Conservation (phyloP, 2,797 vertebrate genomes). For the Ficedula albicollis region DNA sequence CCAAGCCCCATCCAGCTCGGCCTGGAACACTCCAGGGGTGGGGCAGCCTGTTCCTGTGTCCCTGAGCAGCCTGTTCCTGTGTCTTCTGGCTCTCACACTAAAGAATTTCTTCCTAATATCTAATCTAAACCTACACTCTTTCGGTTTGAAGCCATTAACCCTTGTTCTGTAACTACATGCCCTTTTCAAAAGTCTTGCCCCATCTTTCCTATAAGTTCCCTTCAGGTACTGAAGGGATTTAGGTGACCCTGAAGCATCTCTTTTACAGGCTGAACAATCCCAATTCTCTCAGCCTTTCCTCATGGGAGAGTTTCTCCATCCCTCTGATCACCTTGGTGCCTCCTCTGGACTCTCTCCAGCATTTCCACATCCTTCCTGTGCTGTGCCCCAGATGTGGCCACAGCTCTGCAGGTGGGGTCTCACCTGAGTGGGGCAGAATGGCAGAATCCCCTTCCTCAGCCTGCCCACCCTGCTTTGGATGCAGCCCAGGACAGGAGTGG, state of each 20-base stretch:
- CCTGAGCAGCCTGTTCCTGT: neutral
- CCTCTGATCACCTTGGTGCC: neutral
- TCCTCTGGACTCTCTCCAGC: neutral
- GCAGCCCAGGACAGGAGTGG: neutral
- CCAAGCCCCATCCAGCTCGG: neutral
- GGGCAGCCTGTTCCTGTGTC: neutral
- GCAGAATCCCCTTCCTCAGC: neutral
- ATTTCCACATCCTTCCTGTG: rapidly evolving
- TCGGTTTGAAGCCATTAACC: neutral
- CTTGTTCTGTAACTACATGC: neutral
- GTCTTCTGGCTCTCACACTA: neutral
- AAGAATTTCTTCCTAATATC: neutral
- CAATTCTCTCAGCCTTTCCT: neutral
- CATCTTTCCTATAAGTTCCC: neutral
- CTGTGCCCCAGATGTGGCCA: neutral
- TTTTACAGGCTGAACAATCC: neutral
- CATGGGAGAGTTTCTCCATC: neutral
- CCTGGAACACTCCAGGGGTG: neutral
- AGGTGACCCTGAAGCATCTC: neutral
- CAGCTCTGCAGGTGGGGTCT: neutral
- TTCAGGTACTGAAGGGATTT: neutral
- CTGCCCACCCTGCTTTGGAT: neutral
- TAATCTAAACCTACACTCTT: neutral
- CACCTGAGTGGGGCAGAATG: neutral
- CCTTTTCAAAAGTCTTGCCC: neutral